Evolutionary conservation across 2,797 vertebrate genomes (phyloP).

Genomic region (Megalops cyprinoides): DNA sequence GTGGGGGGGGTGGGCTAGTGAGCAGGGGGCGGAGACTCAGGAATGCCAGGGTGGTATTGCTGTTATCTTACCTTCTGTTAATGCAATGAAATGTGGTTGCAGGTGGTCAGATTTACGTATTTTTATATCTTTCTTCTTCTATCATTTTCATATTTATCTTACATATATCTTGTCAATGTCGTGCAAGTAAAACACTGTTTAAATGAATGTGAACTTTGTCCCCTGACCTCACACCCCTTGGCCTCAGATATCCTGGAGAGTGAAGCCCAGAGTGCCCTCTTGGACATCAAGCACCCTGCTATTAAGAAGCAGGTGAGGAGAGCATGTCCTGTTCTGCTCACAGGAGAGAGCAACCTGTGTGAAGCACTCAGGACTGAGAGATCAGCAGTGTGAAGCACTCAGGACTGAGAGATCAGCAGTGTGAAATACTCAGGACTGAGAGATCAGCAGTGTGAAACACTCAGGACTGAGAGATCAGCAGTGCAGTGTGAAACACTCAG

Average conservation of each 20-base stretch:
- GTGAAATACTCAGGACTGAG: no score
- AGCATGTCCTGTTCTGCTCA: not conserved
- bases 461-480: slow-evolving; percentile 39
- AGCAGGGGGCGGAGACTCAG: not conserved
- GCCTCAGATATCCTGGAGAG: slow-evolving; percentile 81
- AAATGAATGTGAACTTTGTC: not conserved
- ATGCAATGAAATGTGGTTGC: no score
- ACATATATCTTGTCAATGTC: no score
- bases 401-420: no score
- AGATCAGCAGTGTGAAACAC: no score
- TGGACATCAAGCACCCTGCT: slow-evolving; percentile 94
- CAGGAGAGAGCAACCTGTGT: not conserved
- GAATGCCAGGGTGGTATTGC: no score
- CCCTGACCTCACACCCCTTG: not conserved
- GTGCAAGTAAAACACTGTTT: no score
- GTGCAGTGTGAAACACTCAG: no score
- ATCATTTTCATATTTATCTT: no score
- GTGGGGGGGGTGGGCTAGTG: slow-evolving; percentile 3
- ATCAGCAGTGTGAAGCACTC: not conserved
- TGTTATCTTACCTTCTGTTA: no score
- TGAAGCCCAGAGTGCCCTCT: slow-evolving; percentile 84
- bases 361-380: not conserved
- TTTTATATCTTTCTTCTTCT: no score
- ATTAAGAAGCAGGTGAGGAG: slow-evolving; percentile 89
- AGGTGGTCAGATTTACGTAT: no score